Conservation (phyloP, 92 coral and sea anemone genomes). For the Phymanthus crucifer region DNA sequence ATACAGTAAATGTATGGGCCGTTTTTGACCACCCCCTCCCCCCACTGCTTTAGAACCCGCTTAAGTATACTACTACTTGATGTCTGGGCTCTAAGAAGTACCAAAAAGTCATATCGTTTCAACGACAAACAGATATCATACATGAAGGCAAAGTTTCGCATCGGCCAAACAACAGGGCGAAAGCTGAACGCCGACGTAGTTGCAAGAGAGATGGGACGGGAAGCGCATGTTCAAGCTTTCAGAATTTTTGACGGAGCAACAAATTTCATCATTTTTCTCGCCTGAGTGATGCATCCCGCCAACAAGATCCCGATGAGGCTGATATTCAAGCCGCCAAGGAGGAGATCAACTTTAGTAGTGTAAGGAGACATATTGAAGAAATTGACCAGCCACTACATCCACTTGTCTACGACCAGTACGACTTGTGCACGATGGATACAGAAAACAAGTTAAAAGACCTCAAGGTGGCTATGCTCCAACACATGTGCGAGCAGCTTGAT, state of each 20-base stretch:
- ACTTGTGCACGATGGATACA: slow-evolving; percentile 50
- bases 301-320: slow-evolving; percentile 20
- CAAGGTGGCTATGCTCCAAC: slow-evolving; percentile 54
- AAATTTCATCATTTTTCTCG: slow-evolving; percentile 38
- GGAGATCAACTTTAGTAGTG: slow-evolving; percentile 40
- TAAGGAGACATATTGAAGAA: slow-evolving; percentile 15
- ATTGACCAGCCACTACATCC: slow-evolving; percentile 43
- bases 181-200: slow-evolving; percentile 50
- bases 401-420: slow-evolving; percentile 52
- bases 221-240: slow-evolving; percentile 29
- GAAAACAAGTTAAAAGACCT: slow-evolving; percentile 22
- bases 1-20: too few relatives aligned
- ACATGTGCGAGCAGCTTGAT: slow-evolving; percentile 38
- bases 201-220: slow-evolving; percentile 43
- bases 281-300: slow-evolving; percentile 15
- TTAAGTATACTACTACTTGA: too few relatives aligned
- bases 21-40: too few relatives aligned
- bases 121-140: slow-evolving; percentile 37
- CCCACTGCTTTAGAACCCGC: too few relatives aligned
- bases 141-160: slow-evolving; percentile 41
- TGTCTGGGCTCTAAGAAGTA: slow-evolving; percentile 43
- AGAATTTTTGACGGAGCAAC: slow-evolving; percentile 16
- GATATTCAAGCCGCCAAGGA: slow-evolving; percentile 46
- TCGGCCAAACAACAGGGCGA: slow-evolving; percentile 50
- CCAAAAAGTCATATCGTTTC: slow-evolving; percentile 44